Evolutionary conservation across 2,797 vertebrate species (phyloP).

Genomic region (Argya squamiceps): DNA sequence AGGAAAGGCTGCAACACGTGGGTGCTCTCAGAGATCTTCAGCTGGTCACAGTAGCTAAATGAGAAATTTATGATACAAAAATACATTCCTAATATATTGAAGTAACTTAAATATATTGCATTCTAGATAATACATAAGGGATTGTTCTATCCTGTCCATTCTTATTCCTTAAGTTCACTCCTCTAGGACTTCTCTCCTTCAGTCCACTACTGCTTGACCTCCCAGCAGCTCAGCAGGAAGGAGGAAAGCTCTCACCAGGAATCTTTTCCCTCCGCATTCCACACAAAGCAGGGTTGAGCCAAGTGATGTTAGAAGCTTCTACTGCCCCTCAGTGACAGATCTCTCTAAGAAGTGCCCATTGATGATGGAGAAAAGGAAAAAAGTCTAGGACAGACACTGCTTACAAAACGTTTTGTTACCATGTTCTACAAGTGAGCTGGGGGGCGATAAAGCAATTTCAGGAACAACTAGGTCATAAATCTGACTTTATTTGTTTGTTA

Average conservation of each 20-base stretch:
- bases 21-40: slow-evolving; percentile 95
- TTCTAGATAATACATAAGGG: background rate
- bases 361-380: background rate
- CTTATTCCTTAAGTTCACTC: background rate
- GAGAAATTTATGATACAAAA: background rate
- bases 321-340: background rate
- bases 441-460: background rate
- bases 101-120: background rate
- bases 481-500: background rate
- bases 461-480: background rate
- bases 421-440: background rate
- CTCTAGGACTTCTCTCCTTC: background rate
- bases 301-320: background rate
- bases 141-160: background rate
- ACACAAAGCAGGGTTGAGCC: background rate
- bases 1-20: slow-evolving; percentile 95
- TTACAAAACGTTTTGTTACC: background rate
- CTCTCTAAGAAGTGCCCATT: background rate
- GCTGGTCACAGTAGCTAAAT: slow-evolving; percentile 93
- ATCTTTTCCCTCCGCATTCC: background rate
- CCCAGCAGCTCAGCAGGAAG: background rate
- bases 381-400: background rate
- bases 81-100: background rate
- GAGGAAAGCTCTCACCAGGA: background rate
- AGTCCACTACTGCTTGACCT: background rate